Base-by-base conservation (phyloP, 2,888 invertebrate genomes). In the Dynastes hyllus region DNA sequence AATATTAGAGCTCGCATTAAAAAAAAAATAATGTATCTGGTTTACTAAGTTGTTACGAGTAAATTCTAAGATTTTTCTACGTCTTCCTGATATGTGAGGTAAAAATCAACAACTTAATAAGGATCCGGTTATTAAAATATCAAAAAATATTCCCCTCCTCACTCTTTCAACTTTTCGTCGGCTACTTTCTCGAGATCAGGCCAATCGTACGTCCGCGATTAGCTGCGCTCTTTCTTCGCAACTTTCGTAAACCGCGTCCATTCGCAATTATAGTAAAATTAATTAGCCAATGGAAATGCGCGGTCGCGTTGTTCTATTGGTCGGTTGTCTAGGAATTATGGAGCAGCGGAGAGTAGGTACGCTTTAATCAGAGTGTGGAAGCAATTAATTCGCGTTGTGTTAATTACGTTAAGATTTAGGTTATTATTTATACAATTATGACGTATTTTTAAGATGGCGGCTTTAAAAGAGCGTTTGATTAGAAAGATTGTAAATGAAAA, bases 241-340 rank as follows among this genome's bases (percentile, higher is more conserved):
- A 63, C 63, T 63, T 63, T 63, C 32, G 27, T 32, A 63, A 63
- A 29, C 63, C 4, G 22, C 22, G 16, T 67, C 67, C 67, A 67
- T 67, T 67, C 27, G 67, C 67, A 50, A 67, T 67, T 50, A 67
- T 45, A 50, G 67, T 50, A 67, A 45, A 67, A 45, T 67, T 67
- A 67, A 67, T 67, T 67, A 67, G 45, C 67, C 67, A 67, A 67
- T 67, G 45, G 67, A 9, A 50, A 9, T 50, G 6, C 67, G 13
- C 8, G 67, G 11, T 4, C 16, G 22, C 67, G 50, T n/a, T 67
- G 50, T 67, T 45, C 67, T 67, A 67, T 67, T 67, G 67, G 67
- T 27, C 37, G 67, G 50, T 27, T 50, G 45, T 27, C 67, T 67
- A 67, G 50, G 6, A 67, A 67, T 32, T 45, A 45, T 45, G 45